Conservation (phyloP, 2,888 invertebrate genomes). For the Ennomos quercinarius region DNA sequence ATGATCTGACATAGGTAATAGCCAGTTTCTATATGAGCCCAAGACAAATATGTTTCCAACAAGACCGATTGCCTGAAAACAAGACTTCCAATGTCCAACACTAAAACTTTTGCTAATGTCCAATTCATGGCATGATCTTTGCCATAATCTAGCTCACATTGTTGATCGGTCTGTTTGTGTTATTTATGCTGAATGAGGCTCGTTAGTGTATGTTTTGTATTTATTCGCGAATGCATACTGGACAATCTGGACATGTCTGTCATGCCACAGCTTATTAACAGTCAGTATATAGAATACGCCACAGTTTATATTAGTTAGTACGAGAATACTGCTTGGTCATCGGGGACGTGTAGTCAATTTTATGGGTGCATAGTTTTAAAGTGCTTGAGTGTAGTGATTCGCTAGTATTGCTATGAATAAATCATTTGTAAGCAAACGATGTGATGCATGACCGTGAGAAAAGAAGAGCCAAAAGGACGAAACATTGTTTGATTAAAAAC, state of each 20-base stretch:
- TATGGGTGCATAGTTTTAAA: slow-evolving; percentile 30
- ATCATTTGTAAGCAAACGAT: slow-evolving; percentile 13
- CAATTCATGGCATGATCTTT: slow-evolving; percentile 47
- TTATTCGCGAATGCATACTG: slow-evolving; percentile 53
- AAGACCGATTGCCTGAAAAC: neutral
- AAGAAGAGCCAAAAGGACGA: neutral
- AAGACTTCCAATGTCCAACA: slow-evolving; percentile 28
- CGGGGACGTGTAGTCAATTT: slow-evolving; percentile 18
- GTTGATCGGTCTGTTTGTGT: slow-evolving; percentile 52
- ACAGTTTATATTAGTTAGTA: neutral
- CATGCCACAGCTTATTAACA: slow-evolving; percentile 63
- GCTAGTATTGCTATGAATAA: slow-evolving; percentile 9
- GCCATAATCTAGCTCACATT: slow-evolving; percentile 57
- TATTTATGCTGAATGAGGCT: slow-evolving; percentile 72
- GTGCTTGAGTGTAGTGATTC: slow-evolving; percentile 16
- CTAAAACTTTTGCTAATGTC: slow-evolving; percentile 39
- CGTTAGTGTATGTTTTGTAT: slow-evolving; percentile 74
- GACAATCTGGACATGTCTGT: slow-evolving; percentile 59
- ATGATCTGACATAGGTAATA: neutral
- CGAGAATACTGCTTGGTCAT: slow-evolving; percentile 34
- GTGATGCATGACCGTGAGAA: slow-evolving; percentile 6
- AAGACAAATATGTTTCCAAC: neutral
- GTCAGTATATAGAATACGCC: slow-evolving; percentile 3
- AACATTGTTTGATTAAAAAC: too few relatives aligned
- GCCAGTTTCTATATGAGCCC: too few relatives aligned